These are phyloP conservation scores for Cynopterus sphinx DNA, from an alignment of 2,797 vertebrate species.

Conservation along the genomic window DNA sequence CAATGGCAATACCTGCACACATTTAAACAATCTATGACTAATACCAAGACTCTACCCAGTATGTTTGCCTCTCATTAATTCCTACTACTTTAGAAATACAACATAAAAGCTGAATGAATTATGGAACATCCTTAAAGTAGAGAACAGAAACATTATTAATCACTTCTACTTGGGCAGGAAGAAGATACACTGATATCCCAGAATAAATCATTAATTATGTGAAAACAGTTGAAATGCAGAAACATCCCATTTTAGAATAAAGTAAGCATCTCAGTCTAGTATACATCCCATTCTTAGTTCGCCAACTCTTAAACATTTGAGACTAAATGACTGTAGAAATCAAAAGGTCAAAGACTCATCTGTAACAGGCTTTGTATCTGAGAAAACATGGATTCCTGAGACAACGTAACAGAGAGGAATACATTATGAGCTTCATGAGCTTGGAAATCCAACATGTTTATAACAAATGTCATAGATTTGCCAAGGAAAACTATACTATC, in stretches of 20 bases:
- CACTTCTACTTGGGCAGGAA: background rate
- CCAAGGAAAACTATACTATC: background rate
- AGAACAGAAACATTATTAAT: background rate
- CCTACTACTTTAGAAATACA: background rate
- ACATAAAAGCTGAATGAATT: background rate
- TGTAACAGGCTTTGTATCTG: background rate
- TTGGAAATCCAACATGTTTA: background rate
- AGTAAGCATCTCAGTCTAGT: too few species aligned
- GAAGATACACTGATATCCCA: background rate
- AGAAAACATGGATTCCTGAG: background rate
- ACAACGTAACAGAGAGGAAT: background rate
- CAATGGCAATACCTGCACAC: background rate
- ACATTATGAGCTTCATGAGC: background rate
- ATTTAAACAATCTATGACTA: background rate
- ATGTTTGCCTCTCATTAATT: background rate
- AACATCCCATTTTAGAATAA: background rate
- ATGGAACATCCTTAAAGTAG: background rate
- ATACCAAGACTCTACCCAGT: background rate
- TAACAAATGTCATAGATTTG: background rate
- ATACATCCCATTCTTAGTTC: background rate
- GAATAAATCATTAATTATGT: background rate
- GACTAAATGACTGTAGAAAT: background rate
- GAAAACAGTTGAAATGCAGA: background rate
- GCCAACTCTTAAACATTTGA: background rate
- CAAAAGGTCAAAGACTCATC: background rate